These are phyloP conservation scores for Odontomyia ornata DNA, from an alignment of 2,888 invertebrate species.

Conservation along the genomic window DNA sequence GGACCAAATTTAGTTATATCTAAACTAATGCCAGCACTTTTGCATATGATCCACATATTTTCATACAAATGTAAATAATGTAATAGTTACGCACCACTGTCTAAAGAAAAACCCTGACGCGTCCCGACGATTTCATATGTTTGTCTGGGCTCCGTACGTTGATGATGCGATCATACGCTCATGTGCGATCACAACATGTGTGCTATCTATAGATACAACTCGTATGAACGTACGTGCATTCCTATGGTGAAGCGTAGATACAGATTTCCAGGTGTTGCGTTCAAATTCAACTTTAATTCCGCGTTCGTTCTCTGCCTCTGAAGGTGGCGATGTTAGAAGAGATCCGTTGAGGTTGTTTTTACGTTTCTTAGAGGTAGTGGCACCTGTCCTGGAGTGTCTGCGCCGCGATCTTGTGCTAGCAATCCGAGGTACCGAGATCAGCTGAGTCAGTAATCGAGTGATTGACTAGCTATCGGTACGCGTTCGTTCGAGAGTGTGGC, in stretches of 20 bases:
- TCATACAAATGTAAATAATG: too few relatives aligned
- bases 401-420: not conserved
- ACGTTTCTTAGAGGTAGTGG: not conserved
- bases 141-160: not conserved
- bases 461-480: conserved; percentile 15
- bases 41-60: too few relatives aligned
- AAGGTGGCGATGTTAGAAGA: not conserved
- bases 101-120: not conserved
- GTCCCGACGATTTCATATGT: not conserved
- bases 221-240: not conserved
- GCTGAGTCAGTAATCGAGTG: conserved; percentile 33
- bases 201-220: not conserved
- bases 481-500: not conserved
- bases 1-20: too few relatives aligned
- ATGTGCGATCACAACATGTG: not conserved
- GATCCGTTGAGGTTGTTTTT: not conserved
- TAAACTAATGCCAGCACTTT: too few relatives aligned
- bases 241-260: not conserved
- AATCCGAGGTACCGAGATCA: not conserved
- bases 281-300: conserved; percentile 23
- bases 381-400: conserved; percentile 20
- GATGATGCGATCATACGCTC: conserved; percentile 6
- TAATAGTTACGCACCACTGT: not conserved
- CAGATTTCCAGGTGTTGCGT: conserved; percentile 13
- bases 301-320: conserved; percentile 19